These are phyloP conservation scores for Panonychus citri DNA, from an alignment of 1,140 invertebrate species.

Conservation along the genomic window DNA sequence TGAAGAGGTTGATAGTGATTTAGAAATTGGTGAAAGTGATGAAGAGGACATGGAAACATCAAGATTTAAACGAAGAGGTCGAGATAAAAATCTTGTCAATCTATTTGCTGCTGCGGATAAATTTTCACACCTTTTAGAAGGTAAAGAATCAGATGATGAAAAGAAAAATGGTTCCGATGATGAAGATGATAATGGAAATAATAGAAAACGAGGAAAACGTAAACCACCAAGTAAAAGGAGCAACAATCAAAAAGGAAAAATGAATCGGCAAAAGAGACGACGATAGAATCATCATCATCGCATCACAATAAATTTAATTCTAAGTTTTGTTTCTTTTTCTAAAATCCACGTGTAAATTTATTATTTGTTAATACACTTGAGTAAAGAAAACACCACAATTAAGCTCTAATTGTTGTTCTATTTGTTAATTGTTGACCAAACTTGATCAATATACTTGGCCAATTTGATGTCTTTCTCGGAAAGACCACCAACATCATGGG, in stretches of 20 bases:
- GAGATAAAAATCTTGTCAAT: neutral
- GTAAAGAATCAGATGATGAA: slow-evolving; percentile 14
- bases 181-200: slow-evolving; percentile 22
- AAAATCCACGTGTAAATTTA: no score
- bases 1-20: neutral
- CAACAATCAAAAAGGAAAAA: neutral
- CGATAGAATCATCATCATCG: no score
- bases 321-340: no score
- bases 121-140: slow-evolving; percentile 17
- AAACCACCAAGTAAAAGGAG: neutral
- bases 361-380: no score
- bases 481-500: slow-evolving; percentile 73
- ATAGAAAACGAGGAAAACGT: slow-evolving; percentile 15
- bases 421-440: neutral
- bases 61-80: slow-evolving; percentile 3
- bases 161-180: slow-evolving; percentile 18
- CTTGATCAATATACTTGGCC: neutral
- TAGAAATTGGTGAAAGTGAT: neutral
- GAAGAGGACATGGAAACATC: slow-evolving; percentile 1
- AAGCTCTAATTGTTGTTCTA: no score
- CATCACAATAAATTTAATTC: no score
- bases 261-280: no score
- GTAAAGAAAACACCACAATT: no score
- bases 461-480: slow-evolving; percentile 25
- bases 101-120: slow-evolving; percentile 11